phyloP scores from a whole-genome alignment of 2,888 invertebrate genomes.

The Leucophenga montana region DNA sequence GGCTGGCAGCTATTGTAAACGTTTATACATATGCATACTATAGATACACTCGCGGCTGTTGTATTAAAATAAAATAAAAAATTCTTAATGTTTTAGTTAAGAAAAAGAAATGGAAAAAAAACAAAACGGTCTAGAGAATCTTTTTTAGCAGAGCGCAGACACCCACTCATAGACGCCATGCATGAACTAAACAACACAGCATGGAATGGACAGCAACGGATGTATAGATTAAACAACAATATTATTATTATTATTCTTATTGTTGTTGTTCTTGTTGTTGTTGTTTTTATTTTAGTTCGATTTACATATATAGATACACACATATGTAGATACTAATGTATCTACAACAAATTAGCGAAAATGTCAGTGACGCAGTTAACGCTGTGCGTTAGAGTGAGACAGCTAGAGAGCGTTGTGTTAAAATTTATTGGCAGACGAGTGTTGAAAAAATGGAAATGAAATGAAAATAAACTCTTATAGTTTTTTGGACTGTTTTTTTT shows the following conservation, averaged over 20 bases:
- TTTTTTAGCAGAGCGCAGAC: conserved; percentile 40
- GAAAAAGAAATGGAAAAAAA: background rate
- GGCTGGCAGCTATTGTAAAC: conserved; percentile 42
- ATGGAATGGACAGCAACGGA: conserved; percentile 41
- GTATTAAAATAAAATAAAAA: conserved; percentile 46
- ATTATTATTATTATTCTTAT: background rate
- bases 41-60: background rate
- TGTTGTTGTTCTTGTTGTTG: conserved; percentile 30
- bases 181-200: conserved; percentile 45
- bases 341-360: conserved; percentile 21
- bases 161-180: conserved; percentile 43
- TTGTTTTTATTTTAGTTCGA: conserved; percentile 38
- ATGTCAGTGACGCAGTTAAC: conserved; percentile 24
- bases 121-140: conserved; percentile 29
- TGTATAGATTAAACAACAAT: conserved; percentile 36
- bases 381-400: background rate
- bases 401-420: background rate
- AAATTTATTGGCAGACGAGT: conserved; percentile 56
- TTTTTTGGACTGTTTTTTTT: background rate
- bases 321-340: background rate
- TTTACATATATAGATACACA: background rate
- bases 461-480: conserved; percentile 58
- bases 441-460: conserved; percentile 38
- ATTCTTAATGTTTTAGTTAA: conserved; percentile 40
- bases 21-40: conserved; percentile 48